Percentiles rank a stretch among this genome's conserved stretches.
These are phyloP conservation scores for Phrynosoma platyrhinos DNA, from an alignment of 2,113 vertebrate species.

Conservation along the genomic window DNA sequence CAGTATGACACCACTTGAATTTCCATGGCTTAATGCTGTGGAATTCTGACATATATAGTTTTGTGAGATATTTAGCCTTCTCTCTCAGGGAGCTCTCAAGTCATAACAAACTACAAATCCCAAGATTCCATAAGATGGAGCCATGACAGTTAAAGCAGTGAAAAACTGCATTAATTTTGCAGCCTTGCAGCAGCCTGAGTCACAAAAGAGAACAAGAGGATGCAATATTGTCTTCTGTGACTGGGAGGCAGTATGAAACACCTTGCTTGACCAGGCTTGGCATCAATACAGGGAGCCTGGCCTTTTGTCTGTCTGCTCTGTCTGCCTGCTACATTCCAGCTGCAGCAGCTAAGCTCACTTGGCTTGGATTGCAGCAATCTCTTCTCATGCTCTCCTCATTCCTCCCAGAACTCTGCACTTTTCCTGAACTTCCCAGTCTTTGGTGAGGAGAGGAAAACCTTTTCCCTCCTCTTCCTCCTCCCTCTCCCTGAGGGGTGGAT, in stretches of 20 bases:
- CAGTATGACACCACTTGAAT: too few species aligned
- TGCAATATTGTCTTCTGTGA: background rate
- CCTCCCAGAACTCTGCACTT: background rate
- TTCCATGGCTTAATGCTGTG: too few species aligned
- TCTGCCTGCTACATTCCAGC: background rate
- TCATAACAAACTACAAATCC: too few species aligned
- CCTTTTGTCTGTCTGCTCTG: background rate
- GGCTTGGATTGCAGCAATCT: background rate
- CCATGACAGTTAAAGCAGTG: too few species aligned
- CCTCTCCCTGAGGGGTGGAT: slow-evolving; percentile 10
- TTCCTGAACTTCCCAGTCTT: slow-evolving; percentile 24
- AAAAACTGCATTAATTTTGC: too few species aligned
- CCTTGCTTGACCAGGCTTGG: background rate
- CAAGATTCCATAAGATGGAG: too few species aligned
- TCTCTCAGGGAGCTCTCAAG: too few species aligned
- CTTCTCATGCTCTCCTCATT: background rate
- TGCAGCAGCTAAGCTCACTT: background rate
- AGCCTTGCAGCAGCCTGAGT: background rate
- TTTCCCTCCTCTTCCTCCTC: background rate
- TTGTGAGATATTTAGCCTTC: too few species aligned
- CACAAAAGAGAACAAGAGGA: background rate
- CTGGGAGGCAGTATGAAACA: background rate
- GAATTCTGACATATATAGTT: too few species aligned
- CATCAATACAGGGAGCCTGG: too few species aligned
- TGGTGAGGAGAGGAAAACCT: background rate